Evolutionary conservation across 2,797 vertebrate genomes (phyloP).

Genomic region (Pelodytes ibericus): DNA sequence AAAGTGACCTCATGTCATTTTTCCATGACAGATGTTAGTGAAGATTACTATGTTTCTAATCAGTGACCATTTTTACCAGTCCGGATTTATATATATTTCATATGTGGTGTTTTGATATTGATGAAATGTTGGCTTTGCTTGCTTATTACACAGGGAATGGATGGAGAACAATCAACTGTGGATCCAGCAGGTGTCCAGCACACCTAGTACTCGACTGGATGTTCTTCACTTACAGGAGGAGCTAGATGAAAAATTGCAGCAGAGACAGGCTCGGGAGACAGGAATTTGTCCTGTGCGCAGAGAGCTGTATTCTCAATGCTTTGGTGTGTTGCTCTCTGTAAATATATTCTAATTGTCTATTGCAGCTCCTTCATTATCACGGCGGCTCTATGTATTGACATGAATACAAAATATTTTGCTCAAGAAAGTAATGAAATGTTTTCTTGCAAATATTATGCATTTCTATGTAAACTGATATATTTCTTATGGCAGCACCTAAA

Average conservation of each 20-base stretch:
- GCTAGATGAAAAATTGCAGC: constrained; percentile 82
- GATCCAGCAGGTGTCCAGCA: constrained; percentile 89
- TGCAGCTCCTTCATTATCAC: background rate
- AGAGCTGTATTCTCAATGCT: constrained; percentile 91
- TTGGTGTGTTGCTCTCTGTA: constrained; percentile 75
- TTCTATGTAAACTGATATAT: too few species aligned
- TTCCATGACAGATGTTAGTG: too few species aligned
- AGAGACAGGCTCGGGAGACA: constrained; percentile 84
- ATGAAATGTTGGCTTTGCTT: background rate
- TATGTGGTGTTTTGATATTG: background rate
- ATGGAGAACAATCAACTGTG: constrained; percentile 80
- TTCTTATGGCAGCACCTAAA: too few species aligned
- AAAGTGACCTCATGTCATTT: too few species aligned
- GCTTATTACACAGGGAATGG: constrained; percentile 80
- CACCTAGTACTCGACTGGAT: constrained; percentile 84
- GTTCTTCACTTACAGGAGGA: constrained; percentile 84
- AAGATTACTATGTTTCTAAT: too few species aligned
- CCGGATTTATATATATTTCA: too few species aligned
- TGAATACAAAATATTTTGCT: too few species aligned
- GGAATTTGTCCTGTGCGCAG: constrained; percentile 91
- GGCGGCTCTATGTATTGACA: too few species aligned
- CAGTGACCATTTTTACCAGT: too few species aligned
- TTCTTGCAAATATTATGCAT: too few species aligned
- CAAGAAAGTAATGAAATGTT: too few species aligned
- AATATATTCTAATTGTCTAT: background rate